Conservation (phyloP, 2,888 invertebrate species). For the Argyresthia goedartella region DNA sequence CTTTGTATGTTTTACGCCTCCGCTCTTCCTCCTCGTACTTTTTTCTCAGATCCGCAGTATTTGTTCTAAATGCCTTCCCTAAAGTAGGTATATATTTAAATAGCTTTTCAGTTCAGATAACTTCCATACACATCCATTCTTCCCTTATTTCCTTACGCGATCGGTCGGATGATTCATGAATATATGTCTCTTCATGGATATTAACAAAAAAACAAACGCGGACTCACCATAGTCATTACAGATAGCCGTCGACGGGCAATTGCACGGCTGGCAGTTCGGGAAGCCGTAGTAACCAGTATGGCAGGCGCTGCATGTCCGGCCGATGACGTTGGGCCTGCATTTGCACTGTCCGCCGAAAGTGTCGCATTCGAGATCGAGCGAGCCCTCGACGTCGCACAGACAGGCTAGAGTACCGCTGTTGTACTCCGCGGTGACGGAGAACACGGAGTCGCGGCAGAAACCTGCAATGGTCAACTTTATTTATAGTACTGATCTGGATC, state of each 20-base stretch:
- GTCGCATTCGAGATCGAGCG: constrained; percentile 86
- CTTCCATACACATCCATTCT: no score
- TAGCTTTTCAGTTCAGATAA: no score
- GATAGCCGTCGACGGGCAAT: constrained; percentile 86
- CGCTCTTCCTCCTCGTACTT: no score
- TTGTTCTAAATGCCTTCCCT: no score
- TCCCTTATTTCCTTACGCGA: no score
- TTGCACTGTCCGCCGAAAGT: constrained; percentile 97
- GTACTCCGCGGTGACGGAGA: constrained; percentile 94
- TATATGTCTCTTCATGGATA: no score
- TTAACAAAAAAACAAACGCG: no score
- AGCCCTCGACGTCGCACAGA: constrained; percentile 90
- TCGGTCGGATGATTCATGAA: no score
- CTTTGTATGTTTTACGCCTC: no score
- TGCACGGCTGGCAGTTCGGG: constrained; percentile 91
- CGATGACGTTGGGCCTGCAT: constrained; percentile 94
- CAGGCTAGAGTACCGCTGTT: constrained; percentile 94
- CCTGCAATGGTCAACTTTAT: constrained; percentile 45
- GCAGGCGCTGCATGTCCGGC: constrained; percentile 86
- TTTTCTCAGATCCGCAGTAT: no score
- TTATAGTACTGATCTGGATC: neutral
- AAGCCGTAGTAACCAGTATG: constrained; percentile 96
- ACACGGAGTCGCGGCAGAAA: constrained; percentile 92
- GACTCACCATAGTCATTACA: constrained; percentile 78
- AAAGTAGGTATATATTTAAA: no score